Conservation (phyloP, 2,888 invertebrate species). For the Mechanitis messenoides region DNA sequence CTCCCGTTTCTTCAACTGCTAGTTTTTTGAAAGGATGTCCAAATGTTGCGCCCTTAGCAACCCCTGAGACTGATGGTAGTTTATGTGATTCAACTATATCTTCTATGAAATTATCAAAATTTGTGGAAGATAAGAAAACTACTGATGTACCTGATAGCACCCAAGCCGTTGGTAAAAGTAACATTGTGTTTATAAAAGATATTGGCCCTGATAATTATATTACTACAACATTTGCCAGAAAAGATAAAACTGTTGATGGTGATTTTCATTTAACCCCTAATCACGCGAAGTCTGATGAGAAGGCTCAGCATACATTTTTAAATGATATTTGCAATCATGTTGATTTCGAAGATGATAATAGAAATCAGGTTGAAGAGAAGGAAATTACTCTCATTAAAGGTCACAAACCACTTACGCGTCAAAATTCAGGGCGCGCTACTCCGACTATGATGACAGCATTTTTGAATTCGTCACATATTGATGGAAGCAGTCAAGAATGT, state of each 20-base stretch:
- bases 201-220: slow-evolving; percentile 86
- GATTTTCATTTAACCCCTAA: slow-evolving; percentile 57
- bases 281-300: slow-evolving; percentile 67
- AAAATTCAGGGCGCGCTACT: slow-evolving; percentile 78
- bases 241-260: slow-evolving; percentile 56
- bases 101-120: slow-evolving; percentile 68
- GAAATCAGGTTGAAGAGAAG: slow-evolving; percentile 71
- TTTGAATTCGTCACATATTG: slow-evolving; percentile 63
- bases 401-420: slow-evolving; percentile 83
- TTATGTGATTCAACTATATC: slow-evolving; percentile 75
- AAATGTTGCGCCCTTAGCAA: slow-evolving; percentile 76
- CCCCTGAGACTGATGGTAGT: slow-evolving; percentile 79
- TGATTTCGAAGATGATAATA: slow-evolving; percentile 71
- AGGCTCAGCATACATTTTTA: slow-evolving; percentile 66
- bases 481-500: slow-evolving; percentile 46
- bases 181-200: slow-evolving; percentile 78
- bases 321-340: slow-evolving; percentile 69
- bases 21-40: slow-evolving; percentile 60
- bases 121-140: slow-evolving; percentile 61
- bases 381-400: slow-evolving; percentile 73
- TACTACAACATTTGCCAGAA: slow-evolving; percentile 78
- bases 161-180: slow-evolving; percentile 68
- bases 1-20: slow-evolving; percentile 57
- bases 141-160: slow-evolving; percentile 65
- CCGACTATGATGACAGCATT: slow-evolving; percentile 71